Evolutionary conservation across 2,797 vertebrate genomes (phyloP).

Genomic region (Glyptemys insculpta): DNA sequence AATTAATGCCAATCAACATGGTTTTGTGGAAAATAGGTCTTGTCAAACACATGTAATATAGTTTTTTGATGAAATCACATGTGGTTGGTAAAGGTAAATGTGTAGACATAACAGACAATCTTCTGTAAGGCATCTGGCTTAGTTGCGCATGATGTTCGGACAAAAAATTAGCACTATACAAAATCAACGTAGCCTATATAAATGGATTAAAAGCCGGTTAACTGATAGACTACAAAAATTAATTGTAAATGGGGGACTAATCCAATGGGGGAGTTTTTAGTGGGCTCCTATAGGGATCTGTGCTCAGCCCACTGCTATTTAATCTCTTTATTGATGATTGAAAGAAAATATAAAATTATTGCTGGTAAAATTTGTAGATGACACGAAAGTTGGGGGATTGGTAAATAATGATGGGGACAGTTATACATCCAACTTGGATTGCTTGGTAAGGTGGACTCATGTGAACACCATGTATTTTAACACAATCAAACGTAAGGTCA

Average conservation of each 20-base stretch:
- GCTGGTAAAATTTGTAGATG: background rate
- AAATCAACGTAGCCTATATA: background rate
- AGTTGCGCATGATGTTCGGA: background rate
- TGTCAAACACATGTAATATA: background rate
- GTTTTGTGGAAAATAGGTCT: background rate
- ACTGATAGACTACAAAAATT: background rate
- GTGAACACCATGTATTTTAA: background rate
- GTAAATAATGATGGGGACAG: rapidly evolving
- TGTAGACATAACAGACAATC: background rate
- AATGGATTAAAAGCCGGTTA: background rate
- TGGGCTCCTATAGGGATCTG: background rate
- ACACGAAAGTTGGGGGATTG: background rate
- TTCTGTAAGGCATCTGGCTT: background rate
- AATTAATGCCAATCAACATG: background rate
- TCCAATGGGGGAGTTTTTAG: background rate
- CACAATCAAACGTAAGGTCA: background rate
- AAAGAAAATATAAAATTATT: background rate
- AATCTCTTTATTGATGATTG: background rate
- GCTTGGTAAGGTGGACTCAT: background rate
- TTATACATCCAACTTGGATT: background rate
- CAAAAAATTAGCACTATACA: background rate
- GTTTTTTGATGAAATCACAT: background rate
- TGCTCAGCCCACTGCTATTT: background rate
- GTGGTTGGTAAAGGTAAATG: background rate
- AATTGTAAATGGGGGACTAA: background rate